These are phyloP conservation scores for Euglossa dilemma DNA, from an alignment of 1,140 invertebrate species.

Conservation along the genomic window DNA sequence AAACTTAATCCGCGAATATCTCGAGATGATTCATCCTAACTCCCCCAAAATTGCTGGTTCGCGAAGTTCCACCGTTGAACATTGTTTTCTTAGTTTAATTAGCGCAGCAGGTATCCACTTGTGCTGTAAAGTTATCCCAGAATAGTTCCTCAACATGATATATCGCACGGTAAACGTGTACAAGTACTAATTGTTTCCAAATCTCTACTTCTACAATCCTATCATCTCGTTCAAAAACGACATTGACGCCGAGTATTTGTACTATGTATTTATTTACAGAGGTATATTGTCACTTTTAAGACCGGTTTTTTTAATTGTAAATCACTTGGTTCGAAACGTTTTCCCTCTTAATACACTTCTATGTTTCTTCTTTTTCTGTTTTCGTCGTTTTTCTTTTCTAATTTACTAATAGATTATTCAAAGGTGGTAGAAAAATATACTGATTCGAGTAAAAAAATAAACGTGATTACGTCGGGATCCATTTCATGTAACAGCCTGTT, in stretches of 20 bases:
- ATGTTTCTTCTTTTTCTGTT: too few species aligned
- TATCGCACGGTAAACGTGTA: neutral
- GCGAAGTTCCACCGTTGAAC: neutral
- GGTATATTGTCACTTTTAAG: neutral
- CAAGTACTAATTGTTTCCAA: neutral
- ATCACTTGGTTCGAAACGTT: too few species aligned
- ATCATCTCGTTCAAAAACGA: neutral
- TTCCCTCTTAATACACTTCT: neutral
- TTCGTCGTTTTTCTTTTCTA: neutral
- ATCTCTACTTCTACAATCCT: neutral
- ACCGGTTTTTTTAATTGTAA: too few species aligned
- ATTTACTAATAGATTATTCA: too few species aligned
- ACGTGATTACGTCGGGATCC: neutral
- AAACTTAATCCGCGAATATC: neutral
- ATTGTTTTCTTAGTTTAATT: neutral
- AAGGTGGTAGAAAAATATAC: neutral
- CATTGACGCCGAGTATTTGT: neutral
- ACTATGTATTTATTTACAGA: neutral
- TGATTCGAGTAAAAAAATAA: constrained; percentile 7
- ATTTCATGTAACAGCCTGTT: too few species aligned
- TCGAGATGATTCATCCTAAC: neutral
- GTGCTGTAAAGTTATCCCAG: too few species aligned
- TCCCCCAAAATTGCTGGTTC: neutral
- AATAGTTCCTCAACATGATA: neutral
- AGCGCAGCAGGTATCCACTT: neutral